Percentiles rank a stretch among this genome's conserved stretches.
Evolutionary conservation across 2,888 invertebrate species (phyloP).

Genomic region (Metacarcinus magister): DNA sequence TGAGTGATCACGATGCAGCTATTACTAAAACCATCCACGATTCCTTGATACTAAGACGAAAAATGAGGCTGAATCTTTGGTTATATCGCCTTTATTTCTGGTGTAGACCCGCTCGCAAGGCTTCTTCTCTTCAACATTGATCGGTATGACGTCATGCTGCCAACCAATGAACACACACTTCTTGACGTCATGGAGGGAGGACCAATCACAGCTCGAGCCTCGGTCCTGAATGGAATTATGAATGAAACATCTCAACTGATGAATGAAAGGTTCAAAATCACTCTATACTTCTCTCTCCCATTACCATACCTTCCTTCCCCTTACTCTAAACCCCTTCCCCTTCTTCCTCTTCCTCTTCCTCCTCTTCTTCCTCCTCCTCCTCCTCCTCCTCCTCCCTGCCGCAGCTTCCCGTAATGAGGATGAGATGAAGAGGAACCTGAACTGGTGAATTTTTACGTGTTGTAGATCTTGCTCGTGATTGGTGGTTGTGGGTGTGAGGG

Average conservation of each 20-base stretch:
- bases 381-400: background rate
- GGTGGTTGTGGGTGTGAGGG: too few relatives aligned
- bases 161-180: slow-evolving; percentile 52
- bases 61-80: background rate
- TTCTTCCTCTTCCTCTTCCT: background rate
- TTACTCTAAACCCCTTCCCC: background rate
- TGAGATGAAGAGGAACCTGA: too few relatives aligned
- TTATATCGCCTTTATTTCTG: background rate
- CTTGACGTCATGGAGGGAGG: slow-evolving; percentile 64
- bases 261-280: slow-evolving; percentile 57
- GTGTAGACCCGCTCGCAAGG: background rate
- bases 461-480: too few relatives aligned
- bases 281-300: background rate
- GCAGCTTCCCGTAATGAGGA: too few relatives aligned
- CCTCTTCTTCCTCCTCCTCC: slow-evolving; percentile 48
- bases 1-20: too few relatives aligned
- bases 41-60: background rate
- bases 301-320: background rate
- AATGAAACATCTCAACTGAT: slow-evolving; percentile 74
- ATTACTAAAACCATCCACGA: background rate
- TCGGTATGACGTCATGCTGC: slow-evolving; percentile 69
- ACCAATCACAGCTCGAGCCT: slow-evolving; percentile 57
- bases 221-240: slow-evolving; percentile 68
- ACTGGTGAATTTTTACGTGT: too few relatives aligned
- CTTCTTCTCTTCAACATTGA: slow-evolving; percentile 61